Base-by-base conservation (phyloP, 2,113 vertebrate genomes). In the Jacana jacana region DNA sequence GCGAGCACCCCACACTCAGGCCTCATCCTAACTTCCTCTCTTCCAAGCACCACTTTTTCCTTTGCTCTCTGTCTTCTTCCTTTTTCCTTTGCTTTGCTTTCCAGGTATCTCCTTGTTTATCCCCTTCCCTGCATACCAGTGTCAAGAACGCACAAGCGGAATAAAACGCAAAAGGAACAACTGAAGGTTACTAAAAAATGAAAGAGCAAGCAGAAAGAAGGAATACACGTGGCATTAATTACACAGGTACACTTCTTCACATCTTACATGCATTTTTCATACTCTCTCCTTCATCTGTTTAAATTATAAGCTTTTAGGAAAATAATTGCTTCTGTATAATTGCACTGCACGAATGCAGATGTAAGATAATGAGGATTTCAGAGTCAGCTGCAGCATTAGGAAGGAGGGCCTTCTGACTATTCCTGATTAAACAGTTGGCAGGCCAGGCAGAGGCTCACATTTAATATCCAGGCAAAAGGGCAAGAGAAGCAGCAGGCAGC, bases 341-440 rank as follows among this genome's bases (percentile, higher is more conserved):
- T 88, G 89, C 55, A 42, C 57, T 39, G 80, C 89, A 93, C 25
- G 81, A 91, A 96, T 88, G 93, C 73, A 91, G 95, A 94, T 92
- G 44, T 64, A 91, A 91, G 83, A 20, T 46, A 93, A 86, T 66
- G 83, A 94, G 66, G 85, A 89, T 86, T 94, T 89, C 79, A 91
- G 90, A 92, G 89, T 80, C 87, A 94, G 94, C 77, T 95, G 87
- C 84, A 77, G 30, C 85, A 91, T 86, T 66, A 91, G 71, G 70
- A 86, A 94, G 83, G 77, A 93, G 78, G 81, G 78, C 49, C 81
- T 55, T 95, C 77, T 92, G 93, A 95, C 94, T 96, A 92, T 55
- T 95, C 81, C 94, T 95, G 86, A 81, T 95, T 95, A 93, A 86
- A 68, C 65, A 91, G 73, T 77, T 93, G 91, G 94, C 91, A 95